Conservation (phyloP, 2,113 vertebrate species). For the Rhombomys opimus region DNA sequence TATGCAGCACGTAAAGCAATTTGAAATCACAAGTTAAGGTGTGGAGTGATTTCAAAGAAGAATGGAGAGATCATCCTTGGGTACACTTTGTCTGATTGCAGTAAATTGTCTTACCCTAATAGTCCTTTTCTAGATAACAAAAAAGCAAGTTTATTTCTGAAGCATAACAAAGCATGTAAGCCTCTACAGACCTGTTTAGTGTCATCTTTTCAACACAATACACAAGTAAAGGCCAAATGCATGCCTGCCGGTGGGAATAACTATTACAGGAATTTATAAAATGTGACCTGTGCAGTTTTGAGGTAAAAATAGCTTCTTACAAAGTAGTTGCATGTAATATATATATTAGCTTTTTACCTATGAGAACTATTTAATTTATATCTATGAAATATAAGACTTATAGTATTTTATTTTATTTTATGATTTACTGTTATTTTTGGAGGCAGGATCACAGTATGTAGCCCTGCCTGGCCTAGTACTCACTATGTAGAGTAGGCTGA, state of each 20-base stretch:
- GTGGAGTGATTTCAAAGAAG: constrained; percentile 36
- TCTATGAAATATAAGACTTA: neutral
- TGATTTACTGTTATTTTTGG: neutral
- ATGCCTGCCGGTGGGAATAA: neutral
- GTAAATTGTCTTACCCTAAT: constrained; percentile 13
- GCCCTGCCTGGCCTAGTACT: neutral
- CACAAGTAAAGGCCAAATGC: neutral
- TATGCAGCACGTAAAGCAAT: neutral
- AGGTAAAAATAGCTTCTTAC: constrained; percentile 4
- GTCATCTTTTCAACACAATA: neutral
- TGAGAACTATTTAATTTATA: neutral
- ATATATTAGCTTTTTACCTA: neutral
- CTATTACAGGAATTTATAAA: neutral
- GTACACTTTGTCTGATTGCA: constrained; percentile 40
- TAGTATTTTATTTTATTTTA: neutral
- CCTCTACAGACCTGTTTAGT: neutral
- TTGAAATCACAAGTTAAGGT: constrained; percentile 48
- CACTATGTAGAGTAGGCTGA: neutral
- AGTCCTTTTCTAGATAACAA: neutral
- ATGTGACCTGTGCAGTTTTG: neutral
- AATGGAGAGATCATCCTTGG: constrained; percentile 10
- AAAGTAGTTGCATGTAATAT: neutral
- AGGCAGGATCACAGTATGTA: too few species aligned
- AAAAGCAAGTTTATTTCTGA: constrained; percentile 45
- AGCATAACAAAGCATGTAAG: neutral